Percentiles rank a stretch among this genome's conserved stretches.
Evolutionary conservation across 1,140 invertebrate genomes (phyloP).

Genomic region (Drosophila ironensis): DNA sequence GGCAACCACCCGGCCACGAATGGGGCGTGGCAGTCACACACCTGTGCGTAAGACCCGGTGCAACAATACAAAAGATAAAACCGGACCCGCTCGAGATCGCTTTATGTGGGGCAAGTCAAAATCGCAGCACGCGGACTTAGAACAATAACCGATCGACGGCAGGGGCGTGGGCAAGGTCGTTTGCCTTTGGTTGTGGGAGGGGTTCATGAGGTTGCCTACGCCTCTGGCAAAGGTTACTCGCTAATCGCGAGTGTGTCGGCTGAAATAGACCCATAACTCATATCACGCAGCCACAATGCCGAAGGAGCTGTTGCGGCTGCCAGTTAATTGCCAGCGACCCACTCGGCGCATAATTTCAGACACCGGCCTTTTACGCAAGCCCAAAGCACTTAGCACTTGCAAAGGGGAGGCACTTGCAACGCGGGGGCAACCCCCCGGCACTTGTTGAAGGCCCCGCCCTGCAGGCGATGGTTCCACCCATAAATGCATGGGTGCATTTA

Average conservation of each 20-base stretch:
- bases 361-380: conserved; percentile 26
- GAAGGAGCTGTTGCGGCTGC: conserved; percentile 20
- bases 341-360: conserved; percentile 31
- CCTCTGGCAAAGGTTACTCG: conserved; percentile 12
- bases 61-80: too few species aligned
- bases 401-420: conserved; percentile 2
- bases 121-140: not conserved
- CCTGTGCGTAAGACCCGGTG: conserved; percentile 35
- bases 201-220: not conserved
- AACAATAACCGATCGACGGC: conserved; percentile 26
- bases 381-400: conserved; percentile 32
- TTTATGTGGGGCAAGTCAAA: conserved; percentile 30
- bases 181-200: not conserved
- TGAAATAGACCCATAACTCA: conserved; percentile 25
- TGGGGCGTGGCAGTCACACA: conserved; percentile 34
- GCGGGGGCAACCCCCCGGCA: not conserved
- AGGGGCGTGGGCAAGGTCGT: conserved; percentile 38
- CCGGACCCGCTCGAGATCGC: conserved; percentile 12
- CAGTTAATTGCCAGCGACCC: conserved; percentile 30
- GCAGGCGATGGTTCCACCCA: conserved; percentile 12
- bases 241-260: not conserved
- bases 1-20: not conserved
- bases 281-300: conserved; percentile 18
- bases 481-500: conserved; percentile 41
- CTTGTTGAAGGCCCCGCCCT: conserved; percentile 42